phyloP scores from a whole-genome alignment of 2,888 invertebrate species.

The Panopea generosa region DNA sequence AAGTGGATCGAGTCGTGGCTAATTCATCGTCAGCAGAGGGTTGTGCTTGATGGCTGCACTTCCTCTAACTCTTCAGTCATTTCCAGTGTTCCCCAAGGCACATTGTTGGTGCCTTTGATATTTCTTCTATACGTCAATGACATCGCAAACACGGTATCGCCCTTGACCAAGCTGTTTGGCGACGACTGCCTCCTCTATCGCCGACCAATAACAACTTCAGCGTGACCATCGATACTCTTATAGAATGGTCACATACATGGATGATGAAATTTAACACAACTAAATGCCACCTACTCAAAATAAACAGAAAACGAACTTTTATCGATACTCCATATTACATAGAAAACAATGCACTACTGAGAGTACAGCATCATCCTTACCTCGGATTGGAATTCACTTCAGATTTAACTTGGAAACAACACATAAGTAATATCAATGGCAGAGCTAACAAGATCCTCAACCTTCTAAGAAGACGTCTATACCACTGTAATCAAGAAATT shows the following conservation, averaged over 20 bases:
- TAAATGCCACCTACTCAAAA: slow-evolving; percentile 19
- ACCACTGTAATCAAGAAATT: slow-evolving; percentile 15
- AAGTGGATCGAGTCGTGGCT: slow-evolving; percentile 18
- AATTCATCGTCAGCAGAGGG: slow-evolving; percentile 7
- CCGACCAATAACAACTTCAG: slow-evolving; percentile 6
- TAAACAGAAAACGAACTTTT: slow-evolving; percentile 15
- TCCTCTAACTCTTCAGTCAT: slow-evolving; percentile 12
- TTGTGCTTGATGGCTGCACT: slow-evolving; percentile 8
- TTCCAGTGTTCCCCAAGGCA: slow-evolving; percentile 7
- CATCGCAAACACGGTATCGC: slow-evolving; percentile 19
- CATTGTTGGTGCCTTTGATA: not conserved
- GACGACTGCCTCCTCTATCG: slow-evolving; percentile 14
- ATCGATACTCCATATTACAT: too few species aligned
- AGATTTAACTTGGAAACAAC: too few species aligned
- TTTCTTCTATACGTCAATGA: slow-evolving; percentile 5
- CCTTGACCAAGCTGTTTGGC: slow-evolving; percentile 17
- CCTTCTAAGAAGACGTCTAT: slow-evolving; percentile 10
- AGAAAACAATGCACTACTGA: too few species aligned
- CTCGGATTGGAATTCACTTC: too few species aligned
- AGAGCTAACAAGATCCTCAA: slow-evolving; percentile 5
- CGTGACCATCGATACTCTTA: slow-evolving; percentile 4
- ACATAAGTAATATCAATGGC: too few species aligned
- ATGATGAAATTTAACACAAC: slow-evolving; percentile 17
- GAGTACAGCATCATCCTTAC: slow-evolving; percentile 13
- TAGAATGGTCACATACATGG: slow-evolving; percentile 10